phyloP scores from a whole-genome alignment of 2,113 vertebrate species.

The Phylloscopus trochilus region DNA sequence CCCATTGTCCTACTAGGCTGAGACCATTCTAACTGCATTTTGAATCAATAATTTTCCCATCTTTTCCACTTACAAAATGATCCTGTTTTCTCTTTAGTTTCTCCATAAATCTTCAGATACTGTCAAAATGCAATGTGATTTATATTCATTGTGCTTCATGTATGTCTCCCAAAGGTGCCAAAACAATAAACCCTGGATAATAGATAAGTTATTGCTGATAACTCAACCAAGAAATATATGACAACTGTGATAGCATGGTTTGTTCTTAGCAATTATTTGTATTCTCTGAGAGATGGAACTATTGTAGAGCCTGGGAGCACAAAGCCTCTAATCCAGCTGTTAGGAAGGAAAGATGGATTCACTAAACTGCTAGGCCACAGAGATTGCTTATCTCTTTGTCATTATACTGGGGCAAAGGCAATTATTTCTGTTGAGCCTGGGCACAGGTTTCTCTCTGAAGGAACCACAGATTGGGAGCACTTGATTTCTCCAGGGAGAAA shows the following conservation, averaged over 20 bases:
- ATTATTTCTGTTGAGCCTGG: conserved; percentile 13
- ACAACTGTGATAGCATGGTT: background rate
- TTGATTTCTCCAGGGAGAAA: conserved; percentile 42
- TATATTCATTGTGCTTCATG: conserved; percentile 27
- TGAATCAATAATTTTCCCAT: conserved; percentile 5
- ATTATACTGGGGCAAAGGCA: background rate
- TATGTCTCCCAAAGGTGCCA: conserved; percentile 41
- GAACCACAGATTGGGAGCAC: background rate
- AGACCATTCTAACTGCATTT: background rate
- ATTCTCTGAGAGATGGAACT: conserved; percentile 41
- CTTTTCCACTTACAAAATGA: background rate
- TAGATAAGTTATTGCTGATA: conserved; percentile 48
- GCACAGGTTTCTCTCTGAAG: conserved; percentile 13
- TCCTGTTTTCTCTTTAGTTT: conserved; percentile 17
- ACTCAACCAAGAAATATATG: conserved; percentile 54
- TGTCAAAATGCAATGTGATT: conserved; percentile 27
- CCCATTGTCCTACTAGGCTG: background rate
- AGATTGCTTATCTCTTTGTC: conserved; percentile 29
- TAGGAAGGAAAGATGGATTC: conserved; percentile 1
- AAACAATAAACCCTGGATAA: conserved; percentile 45
- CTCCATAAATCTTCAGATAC: conserved; percentile 13
- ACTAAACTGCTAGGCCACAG: background rate
- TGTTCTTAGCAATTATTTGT: conserved; percentile 34
- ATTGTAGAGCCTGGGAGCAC: background rate
- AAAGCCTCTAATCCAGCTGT: conserved; percentile 12